Base-by-base conservation (phyloP, 2,113 vertebrate genomes). In the Hiodon tergisus region DNA sequence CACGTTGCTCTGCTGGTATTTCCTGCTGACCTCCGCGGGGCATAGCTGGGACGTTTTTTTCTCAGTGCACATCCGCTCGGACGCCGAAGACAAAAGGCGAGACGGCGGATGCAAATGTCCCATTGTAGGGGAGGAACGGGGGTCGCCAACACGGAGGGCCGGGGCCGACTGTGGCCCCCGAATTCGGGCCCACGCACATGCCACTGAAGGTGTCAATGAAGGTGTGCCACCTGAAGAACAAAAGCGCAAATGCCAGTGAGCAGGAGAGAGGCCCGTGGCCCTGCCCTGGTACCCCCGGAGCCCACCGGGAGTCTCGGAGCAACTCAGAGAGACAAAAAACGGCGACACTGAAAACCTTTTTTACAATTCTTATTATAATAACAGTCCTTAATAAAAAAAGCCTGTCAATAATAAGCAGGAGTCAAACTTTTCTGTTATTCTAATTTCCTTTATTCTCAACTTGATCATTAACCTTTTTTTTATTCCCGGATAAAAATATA, bases 1-100 rank as follows among this genome's bases (percentile, higher is more conserved):
- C 76, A 80, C 88, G 77, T 2, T 93, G 85, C 95, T 97, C 88
- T 84, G 94, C 83, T 79, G 84, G 11, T 98, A 96, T 83, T 97
- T 95, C 87, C 90, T 95, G 82, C 85, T 88, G 79, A 95, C 94
- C 2, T 94, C 94, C 59, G 31, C 91, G 93, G 83, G 94, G 96
- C 78, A 92, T 95, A 95, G 85, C 93, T 93, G 73, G 95, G 92
- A 83, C 94, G 94, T 94, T 91, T 87, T 91, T 90, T 71, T 80
- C 79, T 72, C 67, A 76, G 71, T 68, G 74, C 78, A 80, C 79
- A 78, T 87, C 84, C 77, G 78, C 83, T 85, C 79, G 77, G 71
- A 31, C 31, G 61, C 74, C 57, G 65, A 63, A 85, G 78, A 88
- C 79, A 86, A 89, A 87, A 81, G 78, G 67, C 76, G 80, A 78